phyloP scores from a whole-genome alignment of 2,888 invertebrate species.

The Tachystola acroxantha region DNA sequence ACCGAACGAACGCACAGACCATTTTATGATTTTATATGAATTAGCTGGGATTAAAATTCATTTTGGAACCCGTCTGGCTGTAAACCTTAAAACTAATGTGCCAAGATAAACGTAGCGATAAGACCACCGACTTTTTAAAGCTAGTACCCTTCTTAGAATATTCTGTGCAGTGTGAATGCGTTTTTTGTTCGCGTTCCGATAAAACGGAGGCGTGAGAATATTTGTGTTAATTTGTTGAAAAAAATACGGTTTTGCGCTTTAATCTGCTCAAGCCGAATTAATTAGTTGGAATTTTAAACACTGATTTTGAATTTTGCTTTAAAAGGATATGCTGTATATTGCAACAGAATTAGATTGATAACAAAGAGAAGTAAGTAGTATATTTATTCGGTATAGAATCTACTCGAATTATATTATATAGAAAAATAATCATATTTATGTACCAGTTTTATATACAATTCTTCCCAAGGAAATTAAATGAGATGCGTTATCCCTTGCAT shows the following conservation, averaged over 20 bases:
- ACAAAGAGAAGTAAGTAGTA: too few relatives aligned
- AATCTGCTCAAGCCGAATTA: conserved; percentile 20
- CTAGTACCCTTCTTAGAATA: conserved; percentile 47
- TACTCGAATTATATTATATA: too few relatives aligned
- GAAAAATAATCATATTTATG: too few relatives aligned
- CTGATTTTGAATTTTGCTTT: too few relatives aligned
- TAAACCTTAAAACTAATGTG: conserved; percentile 44
- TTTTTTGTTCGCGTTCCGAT: conserved; percentile 24
- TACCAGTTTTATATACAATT: background rate
- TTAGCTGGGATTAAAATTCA: conserved; percentile 40
- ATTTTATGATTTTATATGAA: background rate
- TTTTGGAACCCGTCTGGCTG: conserved; percentile 36
- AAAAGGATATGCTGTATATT: too few relatives aligned
- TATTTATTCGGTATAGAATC: too few relatives aligned
- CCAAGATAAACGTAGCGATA: conserved; percentile 40
- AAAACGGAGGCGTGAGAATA: conserved; percentile 41
- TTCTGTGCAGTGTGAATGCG: conserved; percentile 22
- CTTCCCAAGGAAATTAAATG: too few relatives aligned
- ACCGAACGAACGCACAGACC: too few relatives aligned
- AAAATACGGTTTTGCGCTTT: conserved; percentile 30
- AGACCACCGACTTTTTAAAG: conserved; percentile 24
- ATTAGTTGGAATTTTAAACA: background rate
- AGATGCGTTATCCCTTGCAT: background rate
- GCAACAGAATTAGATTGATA: too few relatives aligned
- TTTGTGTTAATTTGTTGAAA: conserved; percentile 25